A percentile compares a stretch with the other conserved stretches of the same genome.
phyloP scores from a whole-genome alignment of 1,140 invertebrate genomes.

The Zaprionus vittiger region DNA sequence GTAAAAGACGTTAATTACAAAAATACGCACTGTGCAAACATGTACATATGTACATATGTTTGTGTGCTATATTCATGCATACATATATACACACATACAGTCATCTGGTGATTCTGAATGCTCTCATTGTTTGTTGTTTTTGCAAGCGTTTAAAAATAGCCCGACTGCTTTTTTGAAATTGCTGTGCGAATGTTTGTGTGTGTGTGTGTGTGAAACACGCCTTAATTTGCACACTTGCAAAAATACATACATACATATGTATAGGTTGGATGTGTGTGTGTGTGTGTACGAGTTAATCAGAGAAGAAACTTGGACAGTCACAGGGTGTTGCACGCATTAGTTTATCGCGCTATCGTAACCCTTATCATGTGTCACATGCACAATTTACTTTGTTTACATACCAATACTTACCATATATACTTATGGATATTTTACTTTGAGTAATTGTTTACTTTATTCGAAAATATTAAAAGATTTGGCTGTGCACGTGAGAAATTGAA shows the following conservation, averaged over 20 bases:
- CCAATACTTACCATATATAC: background rate
- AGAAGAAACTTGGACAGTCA: conserved; percentile 26
- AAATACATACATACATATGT: conserved; percentile 28
- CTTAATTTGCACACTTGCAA: conserved; percentile 61
- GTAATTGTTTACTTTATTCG: conserved; percentile 18
- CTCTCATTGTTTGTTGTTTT: conserved; percentile 60
- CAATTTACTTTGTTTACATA: background rate
- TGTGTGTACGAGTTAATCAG: conserved; percentile 2
- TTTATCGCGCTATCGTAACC: conserved; percentile 20
- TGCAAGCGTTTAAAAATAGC: conserved; percentile 74
- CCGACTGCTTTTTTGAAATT: conserved; percentile 52
- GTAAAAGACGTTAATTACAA: conserved; percentile 36
- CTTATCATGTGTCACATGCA: conserved; percentile 44
- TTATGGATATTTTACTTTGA: background rate
- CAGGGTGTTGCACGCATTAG: conserved; percentile 35
- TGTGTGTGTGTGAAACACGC: conserved; percentile 50
- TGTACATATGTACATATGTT: background rate
- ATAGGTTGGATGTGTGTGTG: conserved; percentile 28
- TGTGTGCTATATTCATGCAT: conserved; percentile 3
- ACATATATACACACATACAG: background rate
- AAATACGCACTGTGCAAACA: conserved; percentile 27
- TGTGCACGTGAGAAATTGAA: conserved; percentile 5
- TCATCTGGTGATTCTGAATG: conserved; percentile 30
- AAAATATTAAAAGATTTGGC: background rate
- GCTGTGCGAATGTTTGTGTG: conserved; percentile 18